Evolutionary conservation across 2,113 vertebrate genomes (phyloP).

Genomic region (Chrysemys picta): DNA sequence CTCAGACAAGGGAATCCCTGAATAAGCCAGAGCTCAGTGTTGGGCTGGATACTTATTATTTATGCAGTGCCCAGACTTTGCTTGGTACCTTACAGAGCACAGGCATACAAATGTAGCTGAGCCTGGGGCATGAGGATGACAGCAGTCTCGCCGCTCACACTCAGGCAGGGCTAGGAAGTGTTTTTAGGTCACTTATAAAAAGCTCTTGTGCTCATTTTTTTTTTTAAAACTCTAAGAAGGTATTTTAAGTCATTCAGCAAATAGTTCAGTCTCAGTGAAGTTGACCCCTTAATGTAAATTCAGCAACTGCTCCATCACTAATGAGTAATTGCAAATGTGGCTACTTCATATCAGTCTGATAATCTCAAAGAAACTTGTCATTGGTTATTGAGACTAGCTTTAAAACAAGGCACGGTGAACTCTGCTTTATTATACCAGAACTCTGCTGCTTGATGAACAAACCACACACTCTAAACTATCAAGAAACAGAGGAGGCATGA

Average conservation of each 20-base stretch:
- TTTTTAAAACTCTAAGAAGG: background rate
- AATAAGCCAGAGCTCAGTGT: background rate
- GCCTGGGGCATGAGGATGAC: background rate
- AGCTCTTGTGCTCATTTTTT: background rate
- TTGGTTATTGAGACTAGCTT: conserved; percentile 68
- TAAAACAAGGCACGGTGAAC: conserved; percentile 37
- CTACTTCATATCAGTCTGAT: conserved; percentile 61
- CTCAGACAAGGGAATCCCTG: background rate
- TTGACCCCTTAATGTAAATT: conserved; percentile 47
- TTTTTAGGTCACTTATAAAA: background rate
- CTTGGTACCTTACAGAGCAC: background rate
- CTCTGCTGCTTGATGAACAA: conserved; percentile 45
- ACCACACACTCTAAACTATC: conserved; percentile 16
- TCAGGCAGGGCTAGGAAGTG: background rate
- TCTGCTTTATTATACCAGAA: conserved; percentile 47
- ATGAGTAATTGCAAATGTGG: conserved; percentile 54
- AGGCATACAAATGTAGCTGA: fast-evolving
- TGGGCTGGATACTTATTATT: background rate
- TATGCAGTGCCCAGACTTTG: background rate
- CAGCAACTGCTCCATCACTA: conserved; percentile 11
- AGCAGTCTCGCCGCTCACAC: background rate
- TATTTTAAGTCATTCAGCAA: background rate
- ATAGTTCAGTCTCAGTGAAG: conserved; percentile 1
- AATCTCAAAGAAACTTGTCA: conserved; percentile 43
- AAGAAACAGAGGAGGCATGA: conserved; percentile 5